A percentile compares a stretch with the other conserved stretches of the same genome.
Conservation (phyloP, 2,797 vertebrate species). For the Cyclura pinguis region DNA sequence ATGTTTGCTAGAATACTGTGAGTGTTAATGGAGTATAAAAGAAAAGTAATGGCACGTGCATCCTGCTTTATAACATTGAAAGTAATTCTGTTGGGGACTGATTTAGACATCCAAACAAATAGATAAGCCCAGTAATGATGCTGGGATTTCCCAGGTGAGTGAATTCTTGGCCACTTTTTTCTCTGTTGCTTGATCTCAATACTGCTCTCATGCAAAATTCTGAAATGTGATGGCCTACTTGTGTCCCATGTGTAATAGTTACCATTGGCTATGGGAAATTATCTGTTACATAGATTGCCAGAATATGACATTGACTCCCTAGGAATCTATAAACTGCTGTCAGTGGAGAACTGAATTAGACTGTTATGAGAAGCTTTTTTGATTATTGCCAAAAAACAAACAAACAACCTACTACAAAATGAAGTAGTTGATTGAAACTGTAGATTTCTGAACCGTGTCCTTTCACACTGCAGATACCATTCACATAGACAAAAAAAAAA, state of each 20-base stretch:
- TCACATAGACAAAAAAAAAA: background rate
- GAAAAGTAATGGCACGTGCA: conserved; percentile 12
- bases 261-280: background rate
- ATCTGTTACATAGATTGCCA: background rate
- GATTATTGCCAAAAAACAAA: background rate
- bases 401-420: no score
- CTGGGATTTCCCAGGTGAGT: background rate
- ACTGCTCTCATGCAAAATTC: background rate
- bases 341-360: background rate
- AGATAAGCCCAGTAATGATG: background rate
- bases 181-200: background rate
- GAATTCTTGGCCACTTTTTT: background rate
- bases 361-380: background rate
- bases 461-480: no score
- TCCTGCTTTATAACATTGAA: conserved; percentile 15
- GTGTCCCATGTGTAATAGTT: background rate
- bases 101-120: background rate
- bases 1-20: background rate
- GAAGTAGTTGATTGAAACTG: no score
- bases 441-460: no score
- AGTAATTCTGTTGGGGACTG: background rate
- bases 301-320: background rate
- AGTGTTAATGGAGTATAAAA: background rate
- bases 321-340: background rate
- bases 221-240: background rate